A percentile compares a stretch with the other conserved stretches of the same genome.
phyloP scores from a whole-genome alignment of 2,797 vertebrate species.

The Tangara arthus region DNA sequence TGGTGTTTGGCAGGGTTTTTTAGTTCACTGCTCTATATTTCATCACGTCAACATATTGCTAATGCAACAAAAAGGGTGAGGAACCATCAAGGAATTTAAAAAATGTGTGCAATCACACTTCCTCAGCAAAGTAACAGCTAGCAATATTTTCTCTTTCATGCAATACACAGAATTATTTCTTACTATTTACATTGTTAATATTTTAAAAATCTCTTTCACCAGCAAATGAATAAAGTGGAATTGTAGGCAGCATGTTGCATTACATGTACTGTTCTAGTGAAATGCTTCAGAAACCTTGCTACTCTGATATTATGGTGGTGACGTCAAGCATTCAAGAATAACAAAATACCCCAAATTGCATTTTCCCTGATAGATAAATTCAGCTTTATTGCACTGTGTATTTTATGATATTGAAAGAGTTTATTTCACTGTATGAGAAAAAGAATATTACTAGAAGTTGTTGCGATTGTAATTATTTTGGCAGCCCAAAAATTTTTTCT shows the following conservation, averaged over 20 bases:
- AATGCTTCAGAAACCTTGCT: background rate
- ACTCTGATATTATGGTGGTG: background rate
- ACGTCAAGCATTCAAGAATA: background rate
- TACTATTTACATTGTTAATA: background rate
- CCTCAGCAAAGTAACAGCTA: background rate
- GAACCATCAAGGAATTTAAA: background rate
- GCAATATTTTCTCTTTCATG: background rate
- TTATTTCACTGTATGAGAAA: background rate
- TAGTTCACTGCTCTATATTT: constrained; percentile 35
- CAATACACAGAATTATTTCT: background rate
- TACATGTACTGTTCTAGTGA: background rate
- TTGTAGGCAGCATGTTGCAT: background rate
- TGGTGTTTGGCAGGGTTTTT: constrained; percentile 47
- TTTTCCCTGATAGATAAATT: background rate
- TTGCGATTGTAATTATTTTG: background rate
- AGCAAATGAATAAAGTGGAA: background rate
- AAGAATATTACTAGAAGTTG: background rate
- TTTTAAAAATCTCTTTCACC: background rate
- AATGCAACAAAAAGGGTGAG: background rate
- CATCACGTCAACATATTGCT: constrained; percentile 16
- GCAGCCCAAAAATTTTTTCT: background rate
- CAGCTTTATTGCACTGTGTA: background rate
- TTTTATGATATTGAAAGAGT: background rate
- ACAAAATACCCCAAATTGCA: background rate
- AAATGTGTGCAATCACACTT: background rate